These are phyloP conservation scores for Neuroscelio doddi DNA, from an alignment of 2,888 invertebrate species.

Conservation along the genomic window DNA sequence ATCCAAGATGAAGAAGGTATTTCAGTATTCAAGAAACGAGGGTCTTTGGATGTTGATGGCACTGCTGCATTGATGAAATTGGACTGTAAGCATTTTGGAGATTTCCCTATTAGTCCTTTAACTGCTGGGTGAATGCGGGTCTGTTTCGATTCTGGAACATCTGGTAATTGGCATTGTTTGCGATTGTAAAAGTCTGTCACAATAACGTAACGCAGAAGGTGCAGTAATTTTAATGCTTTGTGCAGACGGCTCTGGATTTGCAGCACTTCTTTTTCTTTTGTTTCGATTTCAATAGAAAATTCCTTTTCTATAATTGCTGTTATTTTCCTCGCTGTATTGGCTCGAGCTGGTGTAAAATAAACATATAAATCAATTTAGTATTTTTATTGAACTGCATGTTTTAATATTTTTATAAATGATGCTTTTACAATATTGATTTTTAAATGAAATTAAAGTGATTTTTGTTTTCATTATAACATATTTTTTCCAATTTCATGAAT, in stretches of 20 bases:
- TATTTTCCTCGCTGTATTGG: slow-evolving; percentile 72
- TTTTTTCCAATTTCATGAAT: not conserved
- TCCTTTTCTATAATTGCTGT: slow-evolving; percentile 80
- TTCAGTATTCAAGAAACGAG: slow-evolving; percentile 19
- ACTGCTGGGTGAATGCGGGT: slow-evolving; percentile 83
- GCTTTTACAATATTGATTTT: too few relatives aligned
- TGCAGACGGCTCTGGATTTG: slow-evolving; percentile 80
- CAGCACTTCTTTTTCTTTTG: slow-evolving; percentile 81
- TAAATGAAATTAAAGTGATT: not conserved
- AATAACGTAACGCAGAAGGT: slow-evolving; percentile 76
- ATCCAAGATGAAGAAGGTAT: slow-evolving; percentile 12
- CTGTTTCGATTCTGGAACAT: slow-evolving; percentile 70
- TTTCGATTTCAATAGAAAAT: slow-evolving; percentile 80
- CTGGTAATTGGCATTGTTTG: slow-evolving; percentile 73
- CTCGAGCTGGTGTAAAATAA: slow-evolving; percentile 55
- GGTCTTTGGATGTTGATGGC: slow-evolving; percentile 39
- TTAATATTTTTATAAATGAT: not conserved
- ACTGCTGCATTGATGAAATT: slow-evolving; percentile 40
- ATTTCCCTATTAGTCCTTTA: slow-evolving; percentile 79
- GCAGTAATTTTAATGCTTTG: slow-evolving; percentile 75
- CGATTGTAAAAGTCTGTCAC: slow-evolving; percentile 77
- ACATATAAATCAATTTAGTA: slow-evolving; percentile 1
- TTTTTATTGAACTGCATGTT: not conserved
- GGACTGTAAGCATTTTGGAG: slow-evolving; percentile 59
- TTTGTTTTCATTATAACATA: not conserved